Evolutionary conservation across 2,797 vertebrate genomes (phyloP).

Genomic region (Tapera naevia): DNA sequence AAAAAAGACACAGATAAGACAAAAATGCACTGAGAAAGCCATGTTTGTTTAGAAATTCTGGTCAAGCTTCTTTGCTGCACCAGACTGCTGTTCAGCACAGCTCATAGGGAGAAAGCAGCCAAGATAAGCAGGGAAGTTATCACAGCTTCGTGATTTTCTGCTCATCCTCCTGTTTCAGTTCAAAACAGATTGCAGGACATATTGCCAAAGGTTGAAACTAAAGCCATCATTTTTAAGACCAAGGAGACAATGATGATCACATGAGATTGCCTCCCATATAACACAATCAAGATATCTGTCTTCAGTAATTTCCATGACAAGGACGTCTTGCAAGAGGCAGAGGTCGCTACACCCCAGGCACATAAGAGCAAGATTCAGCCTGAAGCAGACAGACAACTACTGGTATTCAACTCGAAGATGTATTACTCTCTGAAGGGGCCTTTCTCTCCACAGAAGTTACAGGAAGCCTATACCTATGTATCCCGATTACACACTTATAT

Average conservation of each 20-base stretch:
- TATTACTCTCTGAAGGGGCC: not conserved
- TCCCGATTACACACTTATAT: not conserved
- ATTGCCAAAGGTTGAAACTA: slow-evolving; percentile 22
- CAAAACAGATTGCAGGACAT: slow-evolving; percentile 13
- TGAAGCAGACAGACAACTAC: not conserved
- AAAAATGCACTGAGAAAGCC: not conserved
- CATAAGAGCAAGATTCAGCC: not conserved
- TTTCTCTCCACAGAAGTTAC: not conserved
- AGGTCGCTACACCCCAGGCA: not conserved
- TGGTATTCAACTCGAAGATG: not conserved
- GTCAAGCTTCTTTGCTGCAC: not conserved
- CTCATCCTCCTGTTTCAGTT: slow-evolving; percentile 10
- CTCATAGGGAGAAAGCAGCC: not conserved
- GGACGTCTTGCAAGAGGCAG: not conserved
- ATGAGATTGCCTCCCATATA: not conserved
- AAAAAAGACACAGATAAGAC: not conserved
- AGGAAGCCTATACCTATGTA: not conserved
- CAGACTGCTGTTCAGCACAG: not conserved
- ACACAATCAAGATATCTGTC: rapidly evolving
- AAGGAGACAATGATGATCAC: not conserved
- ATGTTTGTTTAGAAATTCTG: slow-evolving; percentile 3
- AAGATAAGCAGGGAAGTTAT: slow-evolving; percentile 10
- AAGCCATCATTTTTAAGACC: not conserved
- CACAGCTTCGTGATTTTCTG: not conserved
- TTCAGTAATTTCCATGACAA: not conserved